Percentiles rank a stretch among this genome's conserved stretches.
phyloP scores from a whole-genome alignment of 1,140 invertebrate genomes.

The Procambarus virginalis region DNA sequence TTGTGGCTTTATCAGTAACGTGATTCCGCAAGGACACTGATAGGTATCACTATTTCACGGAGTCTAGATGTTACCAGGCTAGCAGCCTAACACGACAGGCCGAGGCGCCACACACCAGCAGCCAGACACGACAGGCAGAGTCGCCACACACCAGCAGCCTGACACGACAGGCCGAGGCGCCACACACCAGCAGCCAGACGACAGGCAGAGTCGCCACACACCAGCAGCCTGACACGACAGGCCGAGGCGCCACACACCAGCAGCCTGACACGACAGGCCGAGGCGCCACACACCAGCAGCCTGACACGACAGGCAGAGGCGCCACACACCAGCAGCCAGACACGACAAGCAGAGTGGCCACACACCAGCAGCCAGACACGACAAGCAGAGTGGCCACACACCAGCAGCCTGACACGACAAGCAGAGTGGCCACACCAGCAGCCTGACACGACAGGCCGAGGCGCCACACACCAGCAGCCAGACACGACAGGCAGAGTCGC shows the following conservation, averaged over 20 bases:
- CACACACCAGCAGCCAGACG: no score
- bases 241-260: not conserved
- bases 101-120: conserved; percentile 1
- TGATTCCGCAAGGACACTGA: conserved; percentile 33
- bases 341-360: not conserved
- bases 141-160: conserved; percentile 16
- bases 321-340: conserved; percentile 41
- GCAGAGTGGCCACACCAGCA: not conserved
- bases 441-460: conserved; percentile 35
- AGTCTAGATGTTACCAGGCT: conserved; percentile 15
- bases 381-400: not conserved
- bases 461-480: conserved; percentile 25
- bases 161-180: conserved; percentile 13
- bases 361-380: conserved; percentile 56
- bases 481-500: conserved; percentile 18
- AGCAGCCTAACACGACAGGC: conserved; percentile 55
- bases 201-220: not conserved
- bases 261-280: conserved; percentile 45
- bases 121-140: conserved; percentile 40
- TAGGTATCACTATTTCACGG: not conserved
- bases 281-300: conserved; percentile 9
- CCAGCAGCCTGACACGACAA: no score
- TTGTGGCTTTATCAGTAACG: conserved; percentile 38
- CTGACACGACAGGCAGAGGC: conserved; percentile 23
- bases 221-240: conserved; percentile 55